These are phyloP conservation scores for Edolisoma coerulescens DNA, from an alignment of 2,113 vertebrate genomes.

Conservation along the genomic window DNA sequence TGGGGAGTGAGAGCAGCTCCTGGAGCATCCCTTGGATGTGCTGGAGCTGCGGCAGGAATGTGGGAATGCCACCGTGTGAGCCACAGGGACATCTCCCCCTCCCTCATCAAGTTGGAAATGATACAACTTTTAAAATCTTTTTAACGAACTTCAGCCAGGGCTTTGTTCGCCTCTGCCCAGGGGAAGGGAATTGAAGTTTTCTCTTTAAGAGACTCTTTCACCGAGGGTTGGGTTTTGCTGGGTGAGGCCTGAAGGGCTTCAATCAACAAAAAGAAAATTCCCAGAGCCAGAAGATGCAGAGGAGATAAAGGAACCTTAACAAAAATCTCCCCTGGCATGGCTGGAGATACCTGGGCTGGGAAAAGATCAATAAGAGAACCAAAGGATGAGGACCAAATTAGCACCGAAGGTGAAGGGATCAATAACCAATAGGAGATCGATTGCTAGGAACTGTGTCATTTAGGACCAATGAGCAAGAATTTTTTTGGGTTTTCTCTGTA, in stretches of 20 bases:
- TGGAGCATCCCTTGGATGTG: not conserved
- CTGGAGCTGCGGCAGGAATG: not conserved
- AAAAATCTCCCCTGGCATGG: not conserved
- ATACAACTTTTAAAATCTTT: not conserved
- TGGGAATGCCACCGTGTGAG: not conserved
- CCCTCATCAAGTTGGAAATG: not conserved
- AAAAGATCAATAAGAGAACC: not conserved
- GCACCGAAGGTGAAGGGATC: not conserved
- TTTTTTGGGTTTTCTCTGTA: not conserved
- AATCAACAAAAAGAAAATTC: not conserved
- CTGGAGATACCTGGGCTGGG: not conserved
- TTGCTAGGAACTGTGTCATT: not conserved
- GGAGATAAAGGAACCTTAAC: not conserved
- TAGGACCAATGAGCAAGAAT: rapidly evolving
- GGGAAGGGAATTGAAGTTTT: not conserved
- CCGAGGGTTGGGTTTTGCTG: not conserved
- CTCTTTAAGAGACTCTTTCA: not conserved
- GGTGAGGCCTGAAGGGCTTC: not conserved
- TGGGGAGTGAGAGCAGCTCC: not conserved
- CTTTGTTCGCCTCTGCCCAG: not conserved
- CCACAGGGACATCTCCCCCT: not conserved
- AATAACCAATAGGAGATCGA: rapidly evolving
- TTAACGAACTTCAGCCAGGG: not conserved
- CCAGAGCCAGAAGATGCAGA: not conserved
- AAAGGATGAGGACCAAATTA: not conserved